Evolutionary conservation across 2,797 vertebrate species (phyloP).

Genomic region (Tenualosa ilisha): DNA sequence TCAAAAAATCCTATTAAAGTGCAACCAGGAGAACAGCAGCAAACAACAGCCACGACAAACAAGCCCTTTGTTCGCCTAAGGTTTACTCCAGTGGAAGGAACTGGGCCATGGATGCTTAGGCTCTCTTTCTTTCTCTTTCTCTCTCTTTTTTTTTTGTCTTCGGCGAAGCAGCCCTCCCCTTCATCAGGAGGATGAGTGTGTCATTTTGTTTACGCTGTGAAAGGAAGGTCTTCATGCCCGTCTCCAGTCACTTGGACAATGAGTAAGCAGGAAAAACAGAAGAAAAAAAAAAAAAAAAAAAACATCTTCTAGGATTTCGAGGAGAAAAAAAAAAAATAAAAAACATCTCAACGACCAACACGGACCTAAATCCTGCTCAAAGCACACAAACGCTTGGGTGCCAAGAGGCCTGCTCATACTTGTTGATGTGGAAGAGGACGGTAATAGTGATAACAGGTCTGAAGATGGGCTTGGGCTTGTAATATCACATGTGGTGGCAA

Average conservation of each 20-base stretch:
- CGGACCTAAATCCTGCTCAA: neutral
- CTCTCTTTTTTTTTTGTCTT: neutral
- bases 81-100: constrained; percentile 55
- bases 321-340: neutral
- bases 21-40: constrained; percentile 30
- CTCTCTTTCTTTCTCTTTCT: no score
- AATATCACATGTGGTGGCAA: no score
- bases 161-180: neutral
- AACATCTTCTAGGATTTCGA: neutral
- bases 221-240: neutral
- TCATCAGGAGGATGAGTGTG: neutral
- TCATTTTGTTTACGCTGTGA: neutral
- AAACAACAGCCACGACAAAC: constrained; percentile 53
- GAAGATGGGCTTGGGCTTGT: no score
- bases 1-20: constrained; percentile 34
- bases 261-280: neutral
- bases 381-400: neutral
- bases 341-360: neutral
- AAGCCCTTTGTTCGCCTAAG: constrained; percentile 47
- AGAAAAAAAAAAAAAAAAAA: neutral
- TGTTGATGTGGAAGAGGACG: no score
- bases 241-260: neutral
- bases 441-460: no score
- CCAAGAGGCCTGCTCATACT: neutral
- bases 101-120: neutral